phyloP scores from a whole-genome alignment of 2,888 invertebrate species.

The Ametastegia equiseti region DNA sequence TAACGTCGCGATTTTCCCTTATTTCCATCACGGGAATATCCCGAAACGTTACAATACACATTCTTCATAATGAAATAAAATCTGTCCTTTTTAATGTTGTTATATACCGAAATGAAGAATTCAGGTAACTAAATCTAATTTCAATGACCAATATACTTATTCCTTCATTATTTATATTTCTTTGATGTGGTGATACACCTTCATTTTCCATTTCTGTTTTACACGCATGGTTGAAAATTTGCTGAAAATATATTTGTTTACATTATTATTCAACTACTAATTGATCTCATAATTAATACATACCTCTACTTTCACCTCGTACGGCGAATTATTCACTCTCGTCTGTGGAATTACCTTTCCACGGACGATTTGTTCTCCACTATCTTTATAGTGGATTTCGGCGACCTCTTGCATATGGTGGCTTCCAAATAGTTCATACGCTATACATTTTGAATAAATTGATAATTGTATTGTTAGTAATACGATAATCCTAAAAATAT shows the following conservation, averaged over 20 bases:
- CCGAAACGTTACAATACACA: too few relatives aligned
- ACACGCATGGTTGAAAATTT: not conserved
- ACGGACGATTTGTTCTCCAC: not conserved
- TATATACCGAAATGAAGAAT: not conserved
- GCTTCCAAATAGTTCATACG: not conserved
- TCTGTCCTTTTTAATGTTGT: not conserved
- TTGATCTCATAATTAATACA: slow-evolving; percentile 4
- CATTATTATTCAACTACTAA: not conserved
- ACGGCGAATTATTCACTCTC: not conserved
- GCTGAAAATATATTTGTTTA: slow-evolving; percentile 15
- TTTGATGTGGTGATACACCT: slow-evolving; percentile 7
- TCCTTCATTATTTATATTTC: slow-evolving; percentile 13
- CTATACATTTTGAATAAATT: not conserved
- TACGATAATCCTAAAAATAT: not conserved
- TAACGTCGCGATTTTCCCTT: too few relatives aligned
- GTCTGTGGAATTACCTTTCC: not conserved
- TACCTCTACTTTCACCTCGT: not conserved
- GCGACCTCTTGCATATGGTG: not conserved
- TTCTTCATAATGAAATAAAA: not conserved
- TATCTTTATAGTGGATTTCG: not conserved
- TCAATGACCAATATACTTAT: slow-evolving; percentile 2
- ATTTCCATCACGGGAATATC: too few relatives aligned
- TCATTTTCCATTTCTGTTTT: slow-evolving; percentile 20
- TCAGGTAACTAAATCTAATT: not conserved
- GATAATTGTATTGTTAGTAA: not conserved